phyloP scores from a whole-genome alignment of 2,888 invertebrate species.

The Dioctria linearis region DNA sequence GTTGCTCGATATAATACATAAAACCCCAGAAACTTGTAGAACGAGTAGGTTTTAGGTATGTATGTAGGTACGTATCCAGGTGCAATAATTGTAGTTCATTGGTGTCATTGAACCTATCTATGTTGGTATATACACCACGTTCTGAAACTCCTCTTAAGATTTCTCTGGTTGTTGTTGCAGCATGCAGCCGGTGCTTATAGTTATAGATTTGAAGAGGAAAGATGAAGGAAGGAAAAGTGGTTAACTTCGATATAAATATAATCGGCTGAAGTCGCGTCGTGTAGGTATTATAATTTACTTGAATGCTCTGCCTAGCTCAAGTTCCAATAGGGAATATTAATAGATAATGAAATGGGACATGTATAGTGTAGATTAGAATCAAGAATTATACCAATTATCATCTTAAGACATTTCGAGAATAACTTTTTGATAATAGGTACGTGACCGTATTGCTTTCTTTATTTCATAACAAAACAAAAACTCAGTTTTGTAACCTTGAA shows the following conservation, averaged over 20 bases:
- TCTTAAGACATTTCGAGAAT: too few relatives aligned
- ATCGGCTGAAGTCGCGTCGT: too few relatives aligned
- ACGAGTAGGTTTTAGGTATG: background rate
- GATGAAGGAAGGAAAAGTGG: background rate
- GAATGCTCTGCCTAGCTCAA: background rate
- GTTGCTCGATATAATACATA: background rate
- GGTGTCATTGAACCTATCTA: constrained; percentile 25
- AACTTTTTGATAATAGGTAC: too few relatives aligned
- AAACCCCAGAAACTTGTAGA: constrained; percentile 24
- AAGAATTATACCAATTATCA: too few relatives aligned
- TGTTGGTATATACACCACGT: background rate
- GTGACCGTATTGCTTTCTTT: too few relatives aligned
- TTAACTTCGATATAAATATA: too few relatives aligned
- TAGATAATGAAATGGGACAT: background rate
- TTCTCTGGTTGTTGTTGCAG: background rate
- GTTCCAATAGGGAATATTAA: constrained; percentile 9
- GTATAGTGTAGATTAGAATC: too few relatives aligned
- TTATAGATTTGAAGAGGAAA: background rate
- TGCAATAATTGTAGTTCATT: constrained; percentile 4
- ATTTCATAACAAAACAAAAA: too few relatives aligned
- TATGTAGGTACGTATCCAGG: background rate
- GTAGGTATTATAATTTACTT: too few relatives aligned
- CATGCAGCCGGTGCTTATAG: background rate
- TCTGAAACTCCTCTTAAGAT: constrained; percentile 16
- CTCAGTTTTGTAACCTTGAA: too few relatives aligned